Percentiles rank a stretch among this genome's conserved stretches.
Evolutionary conservation across 2,113 vertebrate species (phyloP).

Genomic region (Pseudorectes ferrugineus): DNA sequence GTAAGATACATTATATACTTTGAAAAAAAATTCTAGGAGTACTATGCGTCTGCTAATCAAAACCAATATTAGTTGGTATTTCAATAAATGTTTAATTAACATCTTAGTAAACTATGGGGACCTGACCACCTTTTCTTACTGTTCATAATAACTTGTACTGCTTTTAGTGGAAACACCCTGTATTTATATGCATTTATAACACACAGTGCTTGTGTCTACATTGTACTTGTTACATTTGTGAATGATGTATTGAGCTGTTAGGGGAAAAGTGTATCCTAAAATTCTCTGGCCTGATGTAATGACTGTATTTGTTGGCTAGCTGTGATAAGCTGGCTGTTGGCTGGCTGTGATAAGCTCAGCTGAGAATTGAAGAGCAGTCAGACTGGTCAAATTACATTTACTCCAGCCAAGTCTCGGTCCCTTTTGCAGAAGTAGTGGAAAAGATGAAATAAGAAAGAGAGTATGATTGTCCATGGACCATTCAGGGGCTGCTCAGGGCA

Average conservation of each 20-base stretch:
- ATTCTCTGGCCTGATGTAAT: neutral
- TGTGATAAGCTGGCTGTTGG: slow-evolving; percentile 9
- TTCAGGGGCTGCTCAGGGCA: neutral
- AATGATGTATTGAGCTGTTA: neutral
- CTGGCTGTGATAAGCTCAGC: neutral
- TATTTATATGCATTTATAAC: neutral
- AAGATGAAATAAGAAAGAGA: neutral
- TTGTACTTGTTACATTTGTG: neutral
- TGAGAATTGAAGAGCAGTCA: neutral
- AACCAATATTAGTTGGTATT: neutral
- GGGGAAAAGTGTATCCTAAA: neutral
- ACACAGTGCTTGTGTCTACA: neutral
- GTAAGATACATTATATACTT: neutral
- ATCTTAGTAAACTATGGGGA: neutral
- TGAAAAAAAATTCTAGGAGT: neutral
- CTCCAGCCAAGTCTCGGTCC: neutral
- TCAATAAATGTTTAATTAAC: neutral
- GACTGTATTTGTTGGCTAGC: neutral
- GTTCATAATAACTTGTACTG: neutral
- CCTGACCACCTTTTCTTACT: neutral
- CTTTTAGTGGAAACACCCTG: neutral
- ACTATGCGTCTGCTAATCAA: neutral
- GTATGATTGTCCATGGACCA: neutral
- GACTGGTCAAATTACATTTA: neutral
- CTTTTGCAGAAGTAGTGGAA: neutral